Conservation (phyloP, 2,888 invertebrate species). For the Drosophila flavopinicola region DNA sequence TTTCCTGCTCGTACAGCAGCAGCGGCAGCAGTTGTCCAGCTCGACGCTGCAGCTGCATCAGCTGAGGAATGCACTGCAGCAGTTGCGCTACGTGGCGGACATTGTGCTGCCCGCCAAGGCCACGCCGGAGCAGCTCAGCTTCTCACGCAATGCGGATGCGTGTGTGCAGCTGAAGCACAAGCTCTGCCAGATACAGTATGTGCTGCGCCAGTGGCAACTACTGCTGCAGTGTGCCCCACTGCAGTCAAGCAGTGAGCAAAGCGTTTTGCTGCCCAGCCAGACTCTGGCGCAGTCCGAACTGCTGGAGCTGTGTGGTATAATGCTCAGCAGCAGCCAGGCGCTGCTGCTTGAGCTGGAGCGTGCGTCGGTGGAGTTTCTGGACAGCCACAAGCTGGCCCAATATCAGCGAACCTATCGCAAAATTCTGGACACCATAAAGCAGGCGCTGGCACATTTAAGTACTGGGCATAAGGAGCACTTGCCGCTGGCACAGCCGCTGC, state of each 20-base stretch:
- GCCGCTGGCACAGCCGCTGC: conserved; percentile 76
- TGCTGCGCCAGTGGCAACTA: conserved; percentile 89
- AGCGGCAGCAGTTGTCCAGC: conserved; percentile 87
- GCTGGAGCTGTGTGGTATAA: conserved; percentile 48
- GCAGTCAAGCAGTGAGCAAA: conserved; percentile 62
- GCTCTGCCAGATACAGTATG: conserved; percentile 78
- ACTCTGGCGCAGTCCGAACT: conserved; percentile 54
- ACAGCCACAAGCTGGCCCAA: conserved; percentile 56
- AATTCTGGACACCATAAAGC: conserved; percentile 51
- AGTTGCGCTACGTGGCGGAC: conserved; percentile 74
- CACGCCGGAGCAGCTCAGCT: conserved; percentile 46
- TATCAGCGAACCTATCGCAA: conserved; percentile 53
- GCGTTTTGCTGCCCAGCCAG: conserved; percentile 44
- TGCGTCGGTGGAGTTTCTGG: conserved; percentile 76
- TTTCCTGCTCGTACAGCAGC: conserved; percentile 88
- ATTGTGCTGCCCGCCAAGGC: conserved; percentile 39
- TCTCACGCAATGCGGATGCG: conserved; percentile 63
- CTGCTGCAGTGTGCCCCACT: conserved; percentile 88
- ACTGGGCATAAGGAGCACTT: conserved; percentile 51
- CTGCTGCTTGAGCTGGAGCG: conserved; percentile 66
- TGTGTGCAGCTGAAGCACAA: conserved; percentile 63
- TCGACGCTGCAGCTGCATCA: conserved; percentile 86
- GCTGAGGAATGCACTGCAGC: conserved; percentile 85
- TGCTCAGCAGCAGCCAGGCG: conserved; percentile 61
- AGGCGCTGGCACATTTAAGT: conserved; percentile 33